Evolutionary conservation across 2,888 invertebrate species (phyloP), one percentile per base, ranked within the genome.

Genomic region (Globia sparganii): DNA sequence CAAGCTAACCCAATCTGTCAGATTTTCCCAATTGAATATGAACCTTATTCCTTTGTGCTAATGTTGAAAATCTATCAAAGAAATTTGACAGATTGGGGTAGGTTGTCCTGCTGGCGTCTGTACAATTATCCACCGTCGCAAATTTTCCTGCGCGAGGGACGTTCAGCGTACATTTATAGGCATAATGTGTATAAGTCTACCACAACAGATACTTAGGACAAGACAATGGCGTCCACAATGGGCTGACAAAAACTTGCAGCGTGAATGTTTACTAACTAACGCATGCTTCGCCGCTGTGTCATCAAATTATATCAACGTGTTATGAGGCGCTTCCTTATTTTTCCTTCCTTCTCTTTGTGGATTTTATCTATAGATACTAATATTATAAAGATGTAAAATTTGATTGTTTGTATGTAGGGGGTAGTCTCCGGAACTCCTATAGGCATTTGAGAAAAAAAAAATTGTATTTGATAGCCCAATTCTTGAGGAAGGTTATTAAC

Each of bases 221-320:
- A 85, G 28, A 81, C 82, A 85, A 81, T 83, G 77, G 59, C 49
- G 40, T 49, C 43, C 58, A 81, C 77, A 85, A 85, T 77, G 83
- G 76, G 5, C 37, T 69, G 76, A 76, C 85, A 61, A 81, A 77
- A 83, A 67, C 69, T 49, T 62, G 61, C 53, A 58, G 61, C 46
- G 77, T 66, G 40, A 85, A 85, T 83, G 86, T 83, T 83, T 83
- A 83, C 83, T 70, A 77, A 85, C 82, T 53, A 58, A 77, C 82
- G 65, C 85, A 83, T 83, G 62, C 86, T 40, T 62, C 31, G 43
- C 13, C 61, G 58, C 61, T 83, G 86, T 70, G 83, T 83, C 83
- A 83, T 77, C 83, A 69, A 81, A 72, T 66, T 77, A 74, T 84
- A 81, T 69, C 56, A 46, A 21, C 31, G 56, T 46, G 53, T 53